Conservation (phyloP, 2,797 vertebrate species). For the Galaxias olidus region DNA sequence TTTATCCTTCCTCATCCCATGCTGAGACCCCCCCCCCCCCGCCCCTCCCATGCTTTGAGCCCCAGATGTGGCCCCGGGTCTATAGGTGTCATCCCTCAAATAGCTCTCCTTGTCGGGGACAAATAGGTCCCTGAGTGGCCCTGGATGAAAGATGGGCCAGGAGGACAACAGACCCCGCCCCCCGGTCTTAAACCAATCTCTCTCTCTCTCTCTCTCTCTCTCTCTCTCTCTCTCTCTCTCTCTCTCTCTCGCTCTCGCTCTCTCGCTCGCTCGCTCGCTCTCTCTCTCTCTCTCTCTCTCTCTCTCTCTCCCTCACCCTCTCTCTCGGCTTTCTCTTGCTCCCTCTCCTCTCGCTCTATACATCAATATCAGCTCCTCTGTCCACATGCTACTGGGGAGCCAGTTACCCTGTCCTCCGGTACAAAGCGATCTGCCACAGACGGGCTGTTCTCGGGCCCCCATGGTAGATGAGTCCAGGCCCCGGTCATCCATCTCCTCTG, state of each 20-base stretch:
- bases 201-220: background rate
- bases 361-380: constrained; percentile 1
- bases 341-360: background rate
- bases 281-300: constrained; percentile 2
- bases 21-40: background rate
- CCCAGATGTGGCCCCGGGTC: constrained; percentile 48
- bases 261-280: background rate
- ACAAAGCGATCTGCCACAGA: background rate
- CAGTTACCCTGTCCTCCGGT: background rate
- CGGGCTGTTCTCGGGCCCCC: too few species aligned
- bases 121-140: constrained; percentile 53
- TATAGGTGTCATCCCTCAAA: constrained; percentile 59
- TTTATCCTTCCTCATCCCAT: constrained; percentile 16
- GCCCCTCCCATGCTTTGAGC: constrained; percentile 44
- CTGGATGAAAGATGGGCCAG: constrained; percentile 53
- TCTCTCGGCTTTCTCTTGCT: background rate
- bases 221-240: background rate
- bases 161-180: constrained; percentile 11
- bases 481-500: too few species aligned
- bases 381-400: too few species aligned
- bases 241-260: background rate
- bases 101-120: constrained; percentile 53
- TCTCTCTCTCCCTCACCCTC: background rate
- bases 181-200: constrained; percentile 29
- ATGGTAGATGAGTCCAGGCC: too few species aligned